Conservation (phyloP, 1,140 invertebrate species). For the Globodera ellingtonae region DNA sequence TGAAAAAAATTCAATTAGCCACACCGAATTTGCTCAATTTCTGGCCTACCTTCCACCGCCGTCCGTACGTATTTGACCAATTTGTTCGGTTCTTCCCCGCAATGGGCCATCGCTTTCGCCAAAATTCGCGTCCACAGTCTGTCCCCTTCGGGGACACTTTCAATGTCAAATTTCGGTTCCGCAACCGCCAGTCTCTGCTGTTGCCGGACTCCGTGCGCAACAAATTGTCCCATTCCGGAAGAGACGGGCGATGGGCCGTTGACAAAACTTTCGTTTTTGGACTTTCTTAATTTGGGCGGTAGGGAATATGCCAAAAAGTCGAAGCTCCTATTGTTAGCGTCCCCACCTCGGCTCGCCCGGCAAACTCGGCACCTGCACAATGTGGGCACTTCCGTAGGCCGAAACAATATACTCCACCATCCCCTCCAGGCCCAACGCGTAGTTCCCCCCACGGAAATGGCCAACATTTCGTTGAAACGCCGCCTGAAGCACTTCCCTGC, state of each 20-base stretch:
- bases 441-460: constrained; percentile 58
- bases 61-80: constrained; percentile 50
- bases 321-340: constrained; percentile 1
- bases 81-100: constrained; percentile 52
- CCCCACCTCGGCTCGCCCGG: constrained; percentile 4
- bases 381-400: constrained; percentile 59
- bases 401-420: constrained; percentile 62
- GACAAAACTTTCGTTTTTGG: not conserved
- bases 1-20: not conserved
- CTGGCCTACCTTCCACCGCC: constrained; percentile 56
- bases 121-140: constrained; percentile 58
- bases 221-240: constrained; percentile 42
- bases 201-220: constrained; percentile 52
- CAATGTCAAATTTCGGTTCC: constrained; percentile 41
- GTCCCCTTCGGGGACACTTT: constrained; percentile 49
- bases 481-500: constrained; percentile 59
- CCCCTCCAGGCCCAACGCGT: constrained; percentile 60
- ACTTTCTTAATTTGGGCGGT: not conserved
- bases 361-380: constrained; percentile 58
- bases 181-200: constrained; percentile 35
- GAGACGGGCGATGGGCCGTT: constrained; percentile 24
- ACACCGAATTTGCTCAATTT: no score
- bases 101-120: constrained; percentile 49
- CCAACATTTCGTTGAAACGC: constrained; percentile 63
- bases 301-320: not conserved